Conservation (phyloP, 2,888 invertebrate genomes). For the Caenorhabditis sp. region DNA sequence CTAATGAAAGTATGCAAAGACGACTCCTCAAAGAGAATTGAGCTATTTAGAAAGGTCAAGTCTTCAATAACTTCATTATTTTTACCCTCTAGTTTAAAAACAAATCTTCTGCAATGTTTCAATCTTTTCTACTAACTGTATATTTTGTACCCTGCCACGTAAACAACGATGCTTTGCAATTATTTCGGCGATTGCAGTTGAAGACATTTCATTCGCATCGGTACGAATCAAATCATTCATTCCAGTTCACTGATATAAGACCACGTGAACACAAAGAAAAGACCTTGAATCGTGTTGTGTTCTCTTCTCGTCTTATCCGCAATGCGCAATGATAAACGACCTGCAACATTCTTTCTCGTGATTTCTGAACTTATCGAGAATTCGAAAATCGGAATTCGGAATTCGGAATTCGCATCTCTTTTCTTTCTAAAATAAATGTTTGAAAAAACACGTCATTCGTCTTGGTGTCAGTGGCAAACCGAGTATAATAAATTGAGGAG, state of each 20-base stretch:
- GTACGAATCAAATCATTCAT: conserved; percentile 25
- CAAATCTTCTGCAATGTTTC: no score
- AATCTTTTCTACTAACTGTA: no score
- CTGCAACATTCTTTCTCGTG: conserved; percentile 4
- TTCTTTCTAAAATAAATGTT: no score
- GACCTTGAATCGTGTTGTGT: conserved; percentile 36
- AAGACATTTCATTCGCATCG: neutral
- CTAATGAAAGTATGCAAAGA: conserved; percentile 37
- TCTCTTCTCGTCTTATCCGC: conserved; percentile 1
- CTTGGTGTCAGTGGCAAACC: conserved; percentile 8
- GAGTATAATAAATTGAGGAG: conserved; percentile 2
- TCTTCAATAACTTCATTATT: no score
- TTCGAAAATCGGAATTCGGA: neutral
- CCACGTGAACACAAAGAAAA: conserved; percentile 31
- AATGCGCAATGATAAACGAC: conserved; percentile 19
- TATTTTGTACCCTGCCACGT: neutral
- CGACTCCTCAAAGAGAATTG: conserved; percentile 1
- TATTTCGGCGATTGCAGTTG: no score
- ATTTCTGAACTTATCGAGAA: conserved; percentile 24
- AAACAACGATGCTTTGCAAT: no score
- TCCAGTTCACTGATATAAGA: conserved; percentile 21
- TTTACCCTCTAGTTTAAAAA: no score
- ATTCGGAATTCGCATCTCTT: no score
- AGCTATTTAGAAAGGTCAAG: neutral
- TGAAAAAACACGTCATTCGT: conserved; percentile 31